Conservation (phyloP, 2,888 invertebrate species). For the Saturnia japonica region DNA sequence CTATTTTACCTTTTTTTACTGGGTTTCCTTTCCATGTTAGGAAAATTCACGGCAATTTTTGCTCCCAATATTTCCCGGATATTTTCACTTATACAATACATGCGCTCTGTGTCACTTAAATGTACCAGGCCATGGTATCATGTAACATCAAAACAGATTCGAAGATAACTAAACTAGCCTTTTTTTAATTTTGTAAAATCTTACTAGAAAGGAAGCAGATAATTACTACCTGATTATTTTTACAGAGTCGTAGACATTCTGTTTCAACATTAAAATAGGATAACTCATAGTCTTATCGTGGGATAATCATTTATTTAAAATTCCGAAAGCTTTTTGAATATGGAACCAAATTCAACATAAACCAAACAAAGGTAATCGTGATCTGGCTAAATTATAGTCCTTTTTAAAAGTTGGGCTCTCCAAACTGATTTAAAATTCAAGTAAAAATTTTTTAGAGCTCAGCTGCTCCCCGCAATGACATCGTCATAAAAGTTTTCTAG, state of each 20-base stretch:
- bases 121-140: too few relatives aligned
- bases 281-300: slow-evolving; percentile 1
- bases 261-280: not conserved
- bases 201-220: not conserved
- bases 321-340: slow-evolving; percentile 20
- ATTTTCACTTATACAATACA: not conserved
- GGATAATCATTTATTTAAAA: slow-evolving; percentile 26
- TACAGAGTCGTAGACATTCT: not conserved
- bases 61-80: not conserved
- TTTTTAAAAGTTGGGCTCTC: not conserved
- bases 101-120: not conserved
- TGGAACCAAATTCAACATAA: slow-evolving; percentile 26
- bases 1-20: not conserved
- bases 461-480: slow-evolving; percentile 19
- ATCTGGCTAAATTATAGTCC: slow-evolving; percentile 43
- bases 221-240: not conserved
- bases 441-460: slow-evolving; percentile 23
- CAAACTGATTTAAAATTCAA: slow-evolving; percentile 21
- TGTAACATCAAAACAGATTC: not conserved
- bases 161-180: slow-evolving; percentile 19
- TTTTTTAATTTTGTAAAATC: not conserved
- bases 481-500: slow-evolving; percentile 17
- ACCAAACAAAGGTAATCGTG: slow-evolving; percentile 34
- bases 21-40: not conserved
- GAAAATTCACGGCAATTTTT: not conserved